Percentiles rank a stretch among this genome's conserved stretches.
phyloP scores from a whole-genome alignment of 1,140 invertebrate species.

The Diorhabda elongata region DNA sequence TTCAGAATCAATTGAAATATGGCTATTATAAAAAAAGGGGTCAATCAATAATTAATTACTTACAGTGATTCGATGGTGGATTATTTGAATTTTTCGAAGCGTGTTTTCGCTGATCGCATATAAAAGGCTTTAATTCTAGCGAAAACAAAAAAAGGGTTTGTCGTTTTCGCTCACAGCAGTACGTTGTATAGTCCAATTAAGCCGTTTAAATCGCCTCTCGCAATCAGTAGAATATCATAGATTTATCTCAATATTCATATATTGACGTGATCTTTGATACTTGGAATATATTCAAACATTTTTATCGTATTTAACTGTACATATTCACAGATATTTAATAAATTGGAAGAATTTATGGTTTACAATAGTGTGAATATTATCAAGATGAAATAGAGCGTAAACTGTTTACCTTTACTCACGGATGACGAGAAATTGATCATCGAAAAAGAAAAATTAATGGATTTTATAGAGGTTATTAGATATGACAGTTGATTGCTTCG shows the following conservation, averaged over 20 bases:
- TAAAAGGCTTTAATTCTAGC: background rate
- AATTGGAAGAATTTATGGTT: too few species aligned
- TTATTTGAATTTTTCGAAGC: constrained; percentile 2
- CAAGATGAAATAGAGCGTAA: too few species aligned
- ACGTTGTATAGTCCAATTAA: background rate
- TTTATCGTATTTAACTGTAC: too few species aligned
- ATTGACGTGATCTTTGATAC: background rate
- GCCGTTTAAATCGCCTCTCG: background rate
- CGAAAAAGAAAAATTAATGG: too few species aligned
- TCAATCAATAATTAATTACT: constrained; percentile 3
- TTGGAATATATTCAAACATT: too few species aligned
- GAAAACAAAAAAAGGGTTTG: background rate
- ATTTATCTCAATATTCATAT: background rate
- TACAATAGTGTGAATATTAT: too few species aligned
- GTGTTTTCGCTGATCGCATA: constrained; percentile 1
- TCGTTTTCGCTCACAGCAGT: background rate
- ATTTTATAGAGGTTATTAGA: too few species aligned
- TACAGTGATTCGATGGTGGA: background rate
- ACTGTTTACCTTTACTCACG: too few species aligned
- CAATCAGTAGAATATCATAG: background rate
- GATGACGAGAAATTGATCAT: too few species aligned
- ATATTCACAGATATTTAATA: too few species aligned
- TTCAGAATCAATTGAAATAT: constrained; percentile 1
- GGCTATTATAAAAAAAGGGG: constrained; percentile 2
- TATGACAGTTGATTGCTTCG: too few species aligned